Evolutionary conservation across 2,888 invertebrate species (phyloP).

Genomic region (Scotopteryx bipunctaria): DNA sequence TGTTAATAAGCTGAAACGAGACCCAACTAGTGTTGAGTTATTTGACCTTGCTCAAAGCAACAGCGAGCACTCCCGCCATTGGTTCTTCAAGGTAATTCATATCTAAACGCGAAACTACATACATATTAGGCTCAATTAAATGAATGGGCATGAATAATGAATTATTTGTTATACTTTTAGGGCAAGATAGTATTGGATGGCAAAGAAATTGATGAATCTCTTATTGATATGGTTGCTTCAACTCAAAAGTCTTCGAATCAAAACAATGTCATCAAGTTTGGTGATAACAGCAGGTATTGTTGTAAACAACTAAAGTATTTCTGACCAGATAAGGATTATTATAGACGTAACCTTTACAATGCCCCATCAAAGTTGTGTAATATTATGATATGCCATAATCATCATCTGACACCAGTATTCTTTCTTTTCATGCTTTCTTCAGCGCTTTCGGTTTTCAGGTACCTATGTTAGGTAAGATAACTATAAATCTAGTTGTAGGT

Average conservation of each 20-base stretch:
- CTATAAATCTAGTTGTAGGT: no score
- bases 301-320: background rate
- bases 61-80: constrained; percentile 99
- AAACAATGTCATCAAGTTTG: constrained; percentile 98
- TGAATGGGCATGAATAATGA: constrained; percentile 3
- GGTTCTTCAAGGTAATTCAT: constrained; percentile 94
- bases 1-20: constrained; percentile 90
- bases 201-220: constrained; percentile 88
- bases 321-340: background rate
- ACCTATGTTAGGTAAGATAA: no score
- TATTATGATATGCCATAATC: background rate
- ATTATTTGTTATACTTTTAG: constrained; percentile 53
- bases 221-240: constrained; percentile 96
- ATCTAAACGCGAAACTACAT: background rate
- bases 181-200: constrained; percentile 94
- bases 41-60: constrained; percentile 99
- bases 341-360: background rate
- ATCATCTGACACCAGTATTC: background rate
- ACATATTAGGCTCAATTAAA: background rate
- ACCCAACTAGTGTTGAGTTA: constrained; percentile 98
- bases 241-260: constrained; percentile 93
- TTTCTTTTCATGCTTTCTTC: constrained; percentile 10
- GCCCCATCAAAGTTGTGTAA: background rate
- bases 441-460: no score
- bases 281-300: constrained; percentile 94